Evolutionary conservation across 2,888 invertebrate species (phyloP), one percentile per base, ranked within the genome.

Genomic region (Clanis bilineata): DNA sequence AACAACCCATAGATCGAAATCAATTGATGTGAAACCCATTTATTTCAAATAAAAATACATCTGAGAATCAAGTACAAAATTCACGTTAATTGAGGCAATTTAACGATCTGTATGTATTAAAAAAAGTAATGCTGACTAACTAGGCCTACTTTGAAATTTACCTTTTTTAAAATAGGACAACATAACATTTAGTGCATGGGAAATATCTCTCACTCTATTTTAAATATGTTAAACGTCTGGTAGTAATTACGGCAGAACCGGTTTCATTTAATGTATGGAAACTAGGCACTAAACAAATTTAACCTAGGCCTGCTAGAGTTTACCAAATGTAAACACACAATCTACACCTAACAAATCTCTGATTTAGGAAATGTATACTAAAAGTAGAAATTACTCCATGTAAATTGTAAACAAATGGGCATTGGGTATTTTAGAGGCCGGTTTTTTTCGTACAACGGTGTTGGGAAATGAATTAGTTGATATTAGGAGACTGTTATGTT

Each of bases 201-300:
- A 39, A 51, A 51, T 51, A 51, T 32, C 51, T 51, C 32, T 51
- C 51, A 32, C 32, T 32, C 18, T 51, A 32, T 10, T 51, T 51
- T 51, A 18, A 51, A 51, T 51, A 51, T 51, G 32, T 51, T 51
- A 18, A 32, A 32, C 51, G 32, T 28, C 51, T 51, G 51, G 28
- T 51, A 51, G 32, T 28, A 51, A 51, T 32, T 51, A 32, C 10
- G 51, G 32, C 18, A 28, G 18, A 51, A 32, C 51, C 51, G 51
- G 51, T 32, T 51, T 32, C 51, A 10, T 10, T 15, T 32, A 18
- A 18, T 47, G 22, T 32, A 51, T 32, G 51, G 51, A 51, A 51
- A 51, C 32, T 32, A 51, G 28, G 51, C 7, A 51, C 32, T 51
- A 51, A 51, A 51, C 18, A 51, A 51, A 51, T 32, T 10, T 51